Evolutionary conservation across 2,797 vertebrate species (phyloP).

Genomic region (Poeciliopsis presidionis): DNA sequence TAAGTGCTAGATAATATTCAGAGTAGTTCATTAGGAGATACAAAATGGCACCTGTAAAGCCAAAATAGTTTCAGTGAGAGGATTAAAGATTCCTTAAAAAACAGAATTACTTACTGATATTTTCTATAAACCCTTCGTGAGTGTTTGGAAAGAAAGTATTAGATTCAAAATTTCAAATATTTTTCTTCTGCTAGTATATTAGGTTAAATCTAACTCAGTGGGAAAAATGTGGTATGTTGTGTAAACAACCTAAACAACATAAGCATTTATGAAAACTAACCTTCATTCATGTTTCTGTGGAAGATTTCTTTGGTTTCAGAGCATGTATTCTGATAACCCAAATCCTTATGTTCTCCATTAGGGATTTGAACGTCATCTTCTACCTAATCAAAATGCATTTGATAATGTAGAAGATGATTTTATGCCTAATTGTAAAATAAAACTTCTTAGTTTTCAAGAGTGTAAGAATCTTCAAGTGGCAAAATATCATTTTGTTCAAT

Average conservation of each 20-base stretch:
- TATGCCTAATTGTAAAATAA: neutral
- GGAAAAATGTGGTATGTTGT: neutral
- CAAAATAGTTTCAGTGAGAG: constrained; percentile 45
- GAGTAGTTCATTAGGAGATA: constrained; percentile 44
- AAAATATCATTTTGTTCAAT: neutral
- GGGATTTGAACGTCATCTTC: neutral
- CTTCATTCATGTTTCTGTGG: neutral
- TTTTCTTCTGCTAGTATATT: constrained; percentile 54
- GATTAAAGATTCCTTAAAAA: constrained; percentile 43
- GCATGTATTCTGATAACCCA: neutral
- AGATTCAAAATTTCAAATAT: constrained; percentile 79
- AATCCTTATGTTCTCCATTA: neutral
- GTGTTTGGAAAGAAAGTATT: constrained; percentile 88
- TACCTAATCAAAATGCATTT: neutral
- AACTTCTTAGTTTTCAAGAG: neutral
- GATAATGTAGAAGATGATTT: neutral
- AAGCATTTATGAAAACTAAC: neutral
- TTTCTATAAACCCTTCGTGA: constrained; percentile 89
- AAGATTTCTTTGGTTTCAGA: neutral
- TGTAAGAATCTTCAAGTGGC: neutral
- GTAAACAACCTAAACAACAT: neutral
- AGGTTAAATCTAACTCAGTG: constrained; percentile 38
- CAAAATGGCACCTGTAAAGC: constrained; percentile 66
- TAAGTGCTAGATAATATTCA: constrained; percentile 4
- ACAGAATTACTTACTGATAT: constrained; percentile 87